phyloP scores from a whole-genome alignment of 2,113 vertebrate genomes.

The Tragelaphus strepsiceros region DNA sequence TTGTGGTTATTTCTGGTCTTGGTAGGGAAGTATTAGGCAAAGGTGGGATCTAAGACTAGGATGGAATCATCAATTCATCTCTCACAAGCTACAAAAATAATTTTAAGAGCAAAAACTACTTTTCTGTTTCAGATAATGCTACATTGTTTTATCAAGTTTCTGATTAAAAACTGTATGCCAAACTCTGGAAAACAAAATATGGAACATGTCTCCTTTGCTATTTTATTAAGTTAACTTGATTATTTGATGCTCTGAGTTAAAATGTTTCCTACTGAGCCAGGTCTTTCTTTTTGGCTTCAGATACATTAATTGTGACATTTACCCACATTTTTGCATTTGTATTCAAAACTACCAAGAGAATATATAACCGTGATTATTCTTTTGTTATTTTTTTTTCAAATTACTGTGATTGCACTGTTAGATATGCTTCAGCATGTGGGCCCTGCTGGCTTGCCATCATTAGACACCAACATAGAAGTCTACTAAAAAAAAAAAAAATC shows the following conservation, averaged over 20 bases:
- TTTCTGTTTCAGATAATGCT: not conserved
- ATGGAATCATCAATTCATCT: not conserved
- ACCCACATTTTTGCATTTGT: constrained; percentile 43
- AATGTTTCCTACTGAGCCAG: constrained; percentile 25
- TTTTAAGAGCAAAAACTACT: not conserved
- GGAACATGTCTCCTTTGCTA: not conserved
- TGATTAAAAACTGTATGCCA: constrained; percentile 24
- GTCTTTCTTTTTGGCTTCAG: constrained; percentile 23
- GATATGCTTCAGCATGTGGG: constrained; percentile 6
- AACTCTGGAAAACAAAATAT: constrained; percentile 1
- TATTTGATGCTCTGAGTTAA: constrained; percentile 37
- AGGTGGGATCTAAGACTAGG: not conserved
- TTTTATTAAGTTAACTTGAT: constrained; percentile 33
- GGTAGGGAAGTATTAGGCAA: not conserved
- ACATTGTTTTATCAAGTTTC: not conserved
- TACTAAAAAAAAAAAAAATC: constrained; percentile 42
- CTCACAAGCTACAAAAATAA: not conserved
- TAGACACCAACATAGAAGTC: constrained; percentile 51
- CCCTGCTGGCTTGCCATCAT: constrained; percentile 8
- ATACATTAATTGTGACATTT: constrained; percentile 54
- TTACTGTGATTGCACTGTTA: constrained; percentile 48
- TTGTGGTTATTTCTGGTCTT: constrained; percentile 11
- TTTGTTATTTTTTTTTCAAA: constrained; percentile 54
- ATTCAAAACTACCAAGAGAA: constrained; percentile 41
- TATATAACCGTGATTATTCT: constrained; percentile 32